These are phyloP conservation scores for Chiloscyllium plagiosum DNA, from an alignment of 2,113 vertebrate species.

Conservation along the genomic window DNA sequence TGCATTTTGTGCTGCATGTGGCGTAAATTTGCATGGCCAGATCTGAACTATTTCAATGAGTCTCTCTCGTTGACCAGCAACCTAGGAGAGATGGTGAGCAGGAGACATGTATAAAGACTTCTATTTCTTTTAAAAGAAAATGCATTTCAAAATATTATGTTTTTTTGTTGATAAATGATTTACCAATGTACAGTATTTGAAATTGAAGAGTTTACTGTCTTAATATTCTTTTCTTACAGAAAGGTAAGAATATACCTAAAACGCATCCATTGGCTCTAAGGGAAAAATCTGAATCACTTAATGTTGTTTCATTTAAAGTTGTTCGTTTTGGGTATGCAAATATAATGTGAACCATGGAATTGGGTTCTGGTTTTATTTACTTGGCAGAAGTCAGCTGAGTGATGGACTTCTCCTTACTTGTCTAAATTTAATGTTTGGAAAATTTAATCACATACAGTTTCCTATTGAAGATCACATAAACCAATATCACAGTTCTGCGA, in stretches of 20 bases:
- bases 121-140: too few species aligned
- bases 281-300: not conserved
- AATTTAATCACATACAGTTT: not conserved
- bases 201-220: not conserved
- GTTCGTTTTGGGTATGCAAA: not conserved
- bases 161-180: not conserved
- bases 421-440: not conserved
- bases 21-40: too few species aligned
- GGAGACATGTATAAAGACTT: too few species aligned
- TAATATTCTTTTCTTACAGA: not conserved
- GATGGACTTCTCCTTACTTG: not conserved
- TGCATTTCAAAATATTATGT: not conserved
- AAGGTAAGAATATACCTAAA: not conserved
- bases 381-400: too few species aligned
- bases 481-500: not conserved
- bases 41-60: too few species aligned
- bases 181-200: not conserved
- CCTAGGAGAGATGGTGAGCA: too few species aligned
- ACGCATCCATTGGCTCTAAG: not conserved
- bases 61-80: too few species aligned
- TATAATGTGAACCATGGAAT: not conserved
- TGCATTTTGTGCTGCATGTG: too few species aligned
- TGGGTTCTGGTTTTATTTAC: not conserved
- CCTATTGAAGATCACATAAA: not conserved
- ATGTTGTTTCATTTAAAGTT: not conserved